Conservation (phyloP, 2,888 invertebrate species). For the Apamea anceps region DNA sequence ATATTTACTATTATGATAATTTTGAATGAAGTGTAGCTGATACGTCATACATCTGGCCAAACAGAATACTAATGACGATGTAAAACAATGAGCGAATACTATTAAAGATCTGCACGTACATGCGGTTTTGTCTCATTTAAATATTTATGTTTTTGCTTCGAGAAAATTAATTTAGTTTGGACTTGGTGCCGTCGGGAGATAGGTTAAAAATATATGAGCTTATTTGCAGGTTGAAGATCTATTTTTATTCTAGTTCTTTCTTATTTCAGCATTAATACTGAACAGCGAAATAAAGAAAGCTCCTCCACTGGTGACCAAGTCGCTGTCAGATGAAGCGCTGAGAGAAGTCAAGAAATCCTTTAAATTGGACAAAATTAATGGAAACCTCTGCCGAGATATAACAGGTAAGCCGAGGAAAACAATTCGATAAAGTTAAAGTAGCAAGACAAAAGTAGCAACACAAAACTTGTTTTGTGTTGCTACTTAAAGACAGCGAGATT, state of each 20-base stretch:
- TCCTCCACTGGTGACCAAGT: slow-evolving; percentile 78
- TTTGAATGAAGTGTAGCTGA: background rate
- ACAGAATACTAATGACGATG: background rate
- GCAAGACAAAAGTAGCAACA: background rate
- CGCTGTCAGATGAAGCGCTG: slow-evolving; percentile 82
- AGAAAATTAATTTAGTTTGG: background rate
- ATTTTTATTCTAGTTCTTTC: background rate
- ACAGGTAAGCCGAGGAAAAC: slow-evolving; percentile 68
- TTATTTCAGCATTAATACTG: slow-evolving; percentile 77
- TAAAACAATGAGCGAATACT: slow-evolving; percentile 5
- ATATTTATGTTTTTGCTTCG: background rate
- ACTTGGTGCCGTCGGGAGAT: background rate
- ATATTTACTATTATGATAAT: background rate
- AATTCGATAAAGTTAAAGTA: background rate
- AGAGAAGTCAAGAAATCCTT: slow-evolving; percentile 78
- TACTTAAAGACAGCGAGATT: no score
- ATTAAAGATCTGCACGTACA: slow-evolving; percentile 18
- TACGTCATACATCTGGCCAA: background rate
- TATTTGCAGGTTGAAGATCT: background rate
- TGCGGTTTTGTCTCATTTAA: slow-evolving; percentile 5
- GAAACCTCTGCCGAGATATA: slow-evolving; percentile 73
- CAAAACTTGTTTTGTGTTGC: no score
- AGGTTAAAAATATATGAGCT: background rate
- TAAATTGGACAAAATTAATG: slow-evolving; percentile 80
- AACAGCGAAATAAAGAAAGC: slow-evolving; percentile 73